Conservation (phyloP, 2,888 invertebrate species). For the Rotaria sp. region DNA sequence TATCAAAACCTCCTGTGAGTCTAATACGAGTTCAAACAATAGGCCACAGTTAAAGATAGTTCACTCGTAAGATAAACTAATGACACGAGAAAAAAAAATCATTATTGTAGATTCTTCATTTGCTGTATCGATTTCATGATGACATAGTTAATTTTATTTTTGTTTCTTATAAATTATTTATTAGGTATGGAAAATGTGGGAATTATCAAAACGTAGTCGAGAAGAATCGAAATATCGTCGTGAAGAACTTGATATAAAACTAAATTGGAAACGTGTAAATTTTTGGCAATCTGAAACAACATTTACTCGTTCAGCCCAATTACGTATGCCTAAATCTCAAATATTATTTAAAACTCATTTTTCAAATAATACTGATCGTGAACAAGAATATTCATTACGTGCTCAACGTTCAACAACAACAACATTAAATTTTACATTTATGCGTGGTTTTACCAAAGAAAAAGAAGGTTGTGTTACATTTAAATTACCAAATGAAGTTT, state of each 20-base stretch:
- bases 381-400: slow-evolving; percentile 52
- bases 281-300: slow-evolving; percentile 35
- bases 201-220: slow-evolving; percentile 36
- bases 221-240: slow-evolving; percentile 29
- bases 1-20: too few species aligned
- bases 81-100: too few species aligned
- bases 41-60: too few species aligned
- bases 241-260: slow-evolving; percentile 36
- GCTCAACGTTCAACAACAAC: slow-evolving; percentile 51
- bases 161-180: not conserved
- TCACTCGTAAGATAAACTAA: too few species aligned
- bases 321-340: slow-evolving; percentile 39
- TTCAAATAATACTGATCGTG: slow-evolving; percentile 49
- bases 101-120: too few species aligned
- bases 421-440: slow-evolving; percentile 47
- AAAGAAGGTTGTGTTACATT: slow-evolving; percentile 50
- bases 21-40: too few species aligned
- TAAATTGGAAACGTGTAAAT: slow-evolving; percentile 39
- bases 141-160: too few species aligned
- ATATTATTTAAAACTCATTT: slow-evolving; percentile 50
- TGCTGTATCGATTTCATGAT: too few species aligned
- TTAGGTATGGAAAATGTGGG: slow-evolving; percentile 34
- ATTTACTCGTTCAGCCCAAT: slow-evolving; percentile 1
- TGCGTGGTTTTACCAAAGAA: slow-evolving; percentile 53
- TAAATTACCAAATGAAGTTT: slow-evolving; percentile 56